These are phyloP conservation scores for Anniella stebbinsi DNA, from an alignment of 2,797 vertebrate genomes.

Conservation along the genomic window DNA sequence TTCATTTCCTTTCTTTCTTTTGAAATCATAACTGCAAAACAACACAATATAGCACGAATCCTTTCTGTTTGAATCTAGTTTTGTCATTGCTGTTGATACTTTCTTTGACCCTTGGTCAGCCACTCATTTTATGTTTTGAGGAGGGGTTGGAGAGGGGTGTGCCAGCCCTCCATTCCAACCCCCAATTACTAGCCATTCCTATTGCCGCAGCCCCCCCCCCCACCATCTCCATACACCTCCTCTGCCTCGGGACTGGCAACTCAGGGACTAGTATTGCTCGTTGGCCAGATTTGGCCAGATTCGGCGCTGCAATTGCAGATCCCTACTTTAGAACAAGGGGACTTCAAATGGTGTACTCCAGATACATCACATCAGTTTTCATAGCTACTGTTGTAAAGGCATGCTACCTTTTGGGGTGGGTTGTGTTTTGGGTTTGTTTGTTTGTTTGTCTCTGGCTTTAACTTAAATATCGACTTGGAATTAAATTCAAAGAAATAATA, in stretches of 20 bases:
- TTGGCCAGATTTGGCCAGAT: background rate
- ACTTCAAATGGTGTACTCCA: background rate
- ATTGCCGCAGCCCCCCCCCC: background rate
- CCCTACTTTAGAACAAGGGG: background rate
- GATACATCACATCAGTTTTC: background rate
- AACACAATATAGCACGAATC: background rate
- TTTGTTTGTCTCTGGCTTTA: slow-evolving; percentile 55
- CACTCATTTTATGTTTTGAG: background rate
- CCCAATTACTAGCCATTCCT: background rate
- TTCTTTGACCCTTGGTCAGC: background rate
- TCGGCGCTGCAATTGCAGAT: background rate
- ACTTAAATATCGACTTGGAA: slow-evolving; percentile 68
- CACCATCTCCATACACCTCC: background rate
- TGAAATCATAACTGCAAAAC: background rate
- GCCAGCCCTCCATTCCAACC: background rate
- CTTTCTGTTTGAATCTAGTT: background rate
- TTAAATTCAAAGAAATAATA: slow-evolving; percentile 62
- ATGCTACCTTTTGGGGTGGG: slow-evolving; percentile 39
- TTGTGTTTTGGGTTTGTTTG: slow-evolving; percentile 15
- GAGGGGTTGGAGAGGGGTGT: background rate
- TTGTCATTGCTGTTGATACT: background rate
- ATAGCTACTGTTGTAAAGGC: slow-evolving; percentile 35
- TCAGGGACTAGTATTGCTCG: background rate
- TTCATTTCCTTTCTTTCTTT: background rate
- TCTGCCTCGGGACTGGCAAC: background rate